Evolutionary conservation across 2,113 vertebrate genomes (phyloP).

Genomic region (Heteronetta atricapilla): DNA sequence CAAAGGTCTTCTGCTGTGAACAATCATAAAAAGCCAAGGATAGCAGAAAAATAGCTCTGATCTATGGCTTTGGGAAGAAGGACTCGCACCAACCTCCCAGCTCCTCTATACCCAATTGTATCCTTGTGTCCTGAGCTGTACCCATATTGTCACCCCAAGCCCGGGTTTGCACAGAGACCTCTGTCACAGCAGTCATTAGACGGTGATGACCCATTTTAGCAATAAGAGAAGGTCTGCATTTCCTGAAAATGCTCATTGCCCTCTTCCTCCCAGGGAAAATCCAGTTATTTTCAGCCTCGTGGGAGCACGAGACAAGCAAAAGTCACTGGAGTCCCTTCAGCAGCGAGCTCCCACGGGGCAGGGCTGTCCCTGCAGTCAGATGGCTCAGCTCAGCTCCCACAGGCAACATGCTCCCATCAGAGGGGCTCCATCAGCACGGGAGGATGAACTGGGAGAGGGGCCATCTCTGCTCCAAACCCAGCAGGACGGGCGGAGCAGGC

Average conservation of each 20-base stretch:
- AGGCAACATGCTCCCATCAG: neutral
- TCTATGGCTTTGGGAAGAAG: neutral
- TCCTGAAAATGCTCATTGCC: neutral
- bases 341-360: neutral
- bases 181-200: neutral
- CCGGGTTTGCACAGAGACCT: neutral
- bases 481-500: neutral
- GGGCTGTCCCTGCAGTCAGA: neutral
- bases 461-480: neutral
- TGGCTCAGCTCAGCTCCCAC: accelerated
- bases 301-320: neutral
- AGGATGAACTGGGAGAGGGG: neutral
- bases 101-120: neutral
- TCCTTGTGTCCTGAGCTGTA: neutral
- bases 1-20: neutral
- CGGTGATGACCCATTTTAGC: neutral
- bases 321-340: neutral
- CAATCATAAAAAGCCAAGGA: neutral
- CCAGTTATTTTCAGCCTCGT: neutral
- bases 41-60: neutral
- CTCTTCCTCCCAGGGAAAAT: neutral
- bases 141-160: neutral
- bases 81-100: neutral
- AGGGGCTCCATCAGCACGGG: neutral
- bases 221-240: neutral